These are phyloP conservation scores for Mythimna ferrago DNA, from an alignment of 2,888 invertebrate genomes.

Conservation along the genomic window DNA sequence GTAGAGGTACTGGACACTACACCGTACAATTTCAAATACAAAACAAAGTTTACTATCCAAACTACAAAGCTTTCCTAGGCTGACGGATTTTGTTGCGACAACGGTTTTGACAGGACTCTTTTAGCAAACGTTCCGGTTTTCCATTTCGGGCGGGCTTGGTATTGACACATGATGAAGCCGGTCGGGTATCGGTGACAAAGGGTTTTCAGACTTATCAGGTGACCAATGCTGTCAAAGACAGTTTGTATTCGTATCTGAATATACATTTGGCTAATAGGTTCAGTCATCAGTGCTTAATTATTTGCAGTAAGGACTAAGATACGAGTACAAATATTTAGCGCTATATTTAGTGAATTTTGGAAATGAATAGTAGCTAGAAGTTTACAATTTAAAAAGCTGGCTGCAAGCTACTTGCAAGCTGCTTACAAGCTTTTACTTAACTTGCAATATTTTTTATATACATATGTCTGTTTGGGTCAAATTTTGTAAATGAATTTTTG, in stretches of 20 bases:
- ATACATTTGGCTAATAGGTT: background rate
- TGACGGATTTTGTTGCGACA: slow-evolving; percentile 37
- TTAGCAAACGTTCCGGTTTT: slow-evolving; percentile 46
- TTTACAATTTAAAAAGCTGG: no score
- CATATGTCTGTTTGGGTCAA: no score
- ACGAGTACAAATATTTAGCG: no score
- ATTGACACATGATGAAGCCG: slow-evolving; percentile 49
- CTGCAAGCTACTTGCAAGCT: no score
- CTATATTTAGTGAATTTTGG: no score
- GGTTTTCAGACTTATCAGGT: slow-evolving; percentile 4
- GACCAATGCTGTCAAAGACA: background rate
- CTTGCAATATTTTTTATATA: no score
- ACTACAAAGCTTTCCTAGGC: slow-evolving; percentile 26
- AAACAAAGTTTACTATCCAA: slow-evolving; percentile 62
- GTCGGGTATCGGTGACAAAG: slow-evolving; percentile 11
- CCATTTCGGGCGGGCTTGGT: slow-evolving; percentile 47
- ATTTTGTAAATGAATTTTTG: no score
- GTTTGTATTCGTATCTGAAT: background rate
- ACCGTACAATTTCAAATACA: slow-evolving; percentile 10
- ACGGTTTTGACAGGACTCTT: slow-evolving; percentile 28
- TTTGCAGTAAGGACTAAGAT: background rate
- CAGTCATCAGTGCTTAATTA: background rate
- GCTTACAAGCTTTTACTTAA: no score
- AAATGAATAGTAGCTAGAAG: no score
- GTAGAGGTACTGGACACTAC: no score